Percentiles rank a stretch among this genome's conserved stretches.
phyloP scores from a whole-genome alignment of 1,140 invertebrate genomes.

The Argopecten irradians region DNA sequence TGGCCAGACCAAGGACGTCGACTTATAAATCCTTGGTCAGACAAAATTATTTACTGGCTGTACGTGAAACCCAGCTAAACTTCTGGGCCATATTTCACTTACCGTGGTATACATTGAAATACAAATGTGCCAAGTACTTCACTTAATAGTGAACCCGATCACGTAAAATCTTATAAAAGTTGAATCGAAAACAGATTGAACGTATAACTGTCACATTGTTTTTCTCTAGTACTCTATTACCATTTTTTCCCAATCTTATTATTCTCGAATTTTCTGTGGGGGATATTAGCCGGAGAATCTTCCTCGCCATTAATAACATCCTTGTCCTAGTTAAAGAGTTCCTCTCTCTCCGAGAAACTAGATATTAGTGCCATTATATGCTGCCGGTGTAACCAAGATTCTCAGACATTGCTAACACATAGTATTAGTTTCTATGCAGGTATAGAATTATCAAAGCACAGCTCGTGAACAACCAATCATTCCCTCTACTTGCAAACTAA shows the following conservation, averaged over 20 bases:
- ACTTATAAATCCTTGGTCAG: too few relatives aligned
- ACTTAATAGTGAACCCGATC: neutral
- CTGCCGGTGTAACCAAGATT: neutral
- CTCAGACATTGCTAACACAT: neutral
- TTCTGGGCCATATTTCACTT: neutral
- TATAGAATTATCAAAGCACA: slow-evolving; percentile 22
- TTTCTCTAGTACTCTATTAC: neutral
- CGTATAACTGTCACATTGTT: slow-evolving; percentile 9
- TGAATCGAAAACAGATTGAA: neutral
- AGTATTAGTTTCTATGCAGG: neutral
- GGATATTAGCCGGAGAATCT: neutral
- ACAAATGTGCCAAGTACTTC: neutral
- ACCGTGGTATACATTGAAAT: neutral
- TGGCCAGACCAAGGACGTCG: too few relatives aligned
- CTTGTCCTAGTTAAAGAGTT: slow-evolving; percentile 13
- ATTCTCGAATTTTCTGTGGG: neutral
- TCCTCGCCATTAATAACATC: neutral
- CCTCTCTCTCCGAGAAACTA: neutral
- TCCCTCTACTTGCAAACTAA: neutral
- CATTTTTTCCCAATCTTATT: neutral
- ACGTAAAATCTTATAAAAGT: slow-evolving; percentile 18
- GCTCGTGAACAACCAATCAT: neutral
- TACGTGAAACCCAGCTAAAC: too few relatives aligned
- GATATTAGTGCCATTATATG: neutral
- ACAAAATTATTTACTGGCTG: too few relatives aligned